Evolutionary conservation across 2,888 invertebrate genomes (phyloP), one percentile per base, ranked within the genome.

Genomic region (Hololepta plana): DNA sequence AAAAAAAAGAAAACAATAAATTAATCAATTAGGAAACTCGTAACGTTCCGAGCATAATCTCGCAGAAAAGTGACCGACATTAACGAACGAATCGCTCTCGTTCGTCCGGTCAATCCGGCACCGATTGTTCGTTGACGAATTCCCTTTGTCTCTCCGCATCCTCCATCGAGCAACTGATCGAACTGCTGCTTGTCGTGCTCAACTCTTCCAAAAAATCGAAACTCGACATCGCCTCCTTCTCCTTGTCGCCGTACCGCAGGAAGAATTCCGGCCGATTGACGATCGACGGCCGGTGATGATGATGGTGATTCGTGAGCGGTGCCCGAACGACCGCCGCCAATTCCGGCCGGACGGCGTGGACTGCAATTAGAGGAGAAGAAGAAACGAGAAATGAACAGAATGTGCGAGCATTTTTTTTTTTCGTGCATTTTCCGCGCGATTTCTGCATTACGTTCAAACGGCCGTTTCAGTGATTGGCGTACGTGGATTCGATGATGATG

Each of bases 131-230:
- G n/a, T n/a, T n/a, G n/a, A n/a, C n/a, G n/a, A n/a, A n/a, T n/a
- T n/a, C n/a, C n/a, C n/a, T n/a, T n/a, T n/a, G n/a, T n/a, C n/a
- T n/a, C n/a, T 17, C 26, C 12, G 9, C 27, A 9, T 46, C 47
- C 21, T 47, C 46, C 5, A 47, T 30, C n/a, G 45, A 46, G 32
- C 45, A 46, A 31, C 37, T 43, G 22, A 42, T 19, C 9, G 44
- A 45, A n/a, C n/a, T n/a, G 29, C 46, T 43, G 32, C 45, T 46
- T 4, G 44, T 39, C 3, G 45, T 43, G 31, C 47, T 46, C 41
- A 74, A 54, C 43, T 72, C 72, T 53, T 79, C 72, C 41, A 80
- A 64, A 60, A 80, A 80, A 59, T 79, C 77, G 59, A 80, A 80
- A 42, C 68, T 70, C 35, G 77, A 72, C 39, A 80, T 73, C 34